Evolutionary conservation across 2,797 vertebrate genomes (phyloP).

Genomic region (Atherinosoma microstoma): DNA sequence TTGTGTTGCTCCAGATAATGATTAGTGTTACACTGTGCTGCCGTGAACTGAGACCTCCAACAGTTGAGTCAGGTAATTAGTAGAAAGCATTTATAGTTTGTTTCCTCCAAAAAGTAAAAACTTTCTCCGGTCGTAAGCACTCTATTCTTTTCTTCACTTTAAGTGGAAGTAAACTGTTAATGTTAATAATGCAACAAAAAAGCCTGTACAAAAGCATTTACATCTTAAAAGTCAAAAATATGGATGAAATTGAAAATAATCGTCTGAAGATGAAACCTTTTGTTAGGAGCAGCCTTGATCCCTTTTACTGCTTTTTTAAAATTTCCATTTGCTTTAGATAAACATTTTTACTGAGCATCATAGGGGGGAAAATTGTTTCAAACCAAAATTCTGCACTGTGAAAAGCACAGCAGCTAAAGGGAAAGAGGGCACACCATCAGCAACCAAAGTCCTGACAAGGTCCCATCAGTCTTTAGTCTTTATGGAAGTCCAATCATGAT

Average conservation of each 20-base stretch:
- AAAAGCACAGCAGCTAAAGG: no score
- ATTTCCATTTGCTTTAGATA: neutral
- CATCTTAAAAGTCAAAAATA: neutral
- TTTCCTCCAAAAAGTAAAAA: neutral
- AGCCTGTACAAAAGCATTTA: neutral
- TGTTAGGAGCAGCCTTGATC: neutral
- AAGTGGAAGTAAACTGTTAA: neutral
- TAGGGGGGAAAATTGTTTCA: neutral
- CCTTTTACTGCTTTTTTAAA: neutral
- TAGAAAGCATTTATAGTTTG: neutral
- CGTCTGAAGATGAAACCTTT: neutral
- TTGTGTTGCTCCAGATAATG: neutral
- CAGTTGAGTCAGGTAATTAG: neutral
- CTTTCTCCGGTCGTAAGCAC: neutral
- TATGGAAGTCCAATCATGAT: neutral
- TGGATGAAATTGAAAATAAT: neutral
- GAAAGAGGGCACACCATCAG: no score
- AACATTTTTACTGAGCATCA: neutral
- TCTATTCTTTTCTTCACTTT: neutral
- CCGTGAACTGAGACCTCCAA: neutral
- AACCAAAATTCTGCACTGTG: neutral
- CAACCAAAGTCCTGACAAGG: neutral
- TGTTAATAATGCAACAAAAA: neutral
- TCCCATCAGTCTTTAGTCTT: neutral
- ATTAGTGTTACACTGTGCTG: neutral